Evolutionary conservation across 2,888 invertebrate genomes (phyloP), one percentile per base, ranked within the genome.

Genomic region (Bugulina stolonifera): DNA sequence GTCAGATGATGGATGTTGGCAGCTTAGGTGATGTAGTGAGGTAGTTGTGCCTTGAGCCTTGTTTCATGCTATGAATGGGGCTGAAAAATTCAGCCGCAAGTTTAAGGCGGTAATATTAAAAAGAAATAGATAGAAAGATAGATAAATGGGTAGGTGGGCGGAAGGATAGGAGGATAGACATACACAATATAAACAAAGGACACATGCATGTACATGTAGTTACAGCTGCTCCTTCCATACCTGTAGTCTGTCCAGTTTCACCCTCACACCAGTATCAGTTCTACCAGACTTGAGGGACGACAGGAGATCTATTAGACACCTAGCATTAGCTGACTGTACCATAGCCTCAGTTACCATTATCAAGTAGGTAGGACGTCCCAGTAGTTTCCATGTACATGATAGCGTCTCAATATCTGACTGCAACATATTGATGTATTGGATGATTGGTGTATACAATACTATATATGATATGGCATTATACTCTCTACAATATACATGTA

Each of bases 361-460:
- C 23, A 70, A 3, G 29, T 70, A 95, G 0, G 99, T 99, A 0
- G 99, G 99, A 54, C 98, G 89, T 0, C 99, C 99, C 0, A 95
- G 93, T 69, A 99, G 86, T 73, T 98, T 90, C 99, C 99, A 99
- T 85, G 96, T 95, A 81, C 93, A 91, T 34, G 97, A 95, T 76
- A 99, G 93, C 84, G 99, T 98, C 81, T 94, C 94, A 71, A 99
- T 86, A 82, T 99, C 98, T 25, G 95, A 95, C 88, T 87, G 77
- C 43, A 80, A n/a, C n/a, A n/a, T n/a, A n/a, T n/a, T n/a, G n/a
- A n/a, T n/a, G n/a, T n/a, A n/a, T n/a, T n/a, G n/a, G n/a, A n/a
- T n/a, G n/a, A n/a, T n/a, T n/a, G n/a, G n/a, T n/a, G n/a, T n/a
- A n/a, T n/a, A n/a, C n/a, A n/a, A n/a, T n/a, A n/a, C n/a, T n/a